phyloP scores from a whole-genome alignment of 2,888 invertebrate species.

The Mesorhabditis belari region DNA sequence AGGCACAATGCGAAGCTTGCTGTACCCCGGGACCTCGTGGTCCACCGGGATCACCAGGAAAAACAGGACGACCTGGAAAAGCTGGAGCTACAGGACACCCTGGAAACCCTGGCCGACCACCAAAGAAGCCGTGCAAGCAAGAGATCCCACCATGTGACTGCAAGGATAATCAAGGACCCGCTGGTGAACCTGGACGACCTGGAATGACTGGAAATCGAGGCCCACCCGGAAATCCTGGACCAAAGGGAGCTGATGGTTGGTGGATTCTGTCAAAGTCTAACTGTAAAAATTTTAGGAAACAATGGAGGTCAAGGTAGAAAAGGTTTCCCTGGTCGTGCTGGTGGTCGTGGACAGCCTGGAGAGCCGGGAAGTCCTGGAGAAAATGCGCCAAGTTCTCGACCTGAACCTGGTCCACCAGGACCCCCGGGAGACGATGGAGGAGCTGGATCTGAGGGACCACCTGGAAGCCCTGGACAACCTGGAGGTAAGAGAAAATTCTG shows the following conservation, averaged over 20 bases:
- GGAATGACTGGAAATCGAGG: neutral
- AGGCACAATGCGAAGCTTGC: slow-evolving; percentile 18
- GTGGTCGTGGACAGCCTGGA: neutral
- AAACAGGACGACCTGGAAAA: slow-evolving; percentile 21
- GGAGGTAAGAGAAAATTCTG: neutral
- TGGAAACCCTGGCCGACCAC: slow-evolving; percentile 31
- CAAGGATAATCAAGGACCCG: neutral
- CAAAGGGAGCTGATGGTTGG: neutral
- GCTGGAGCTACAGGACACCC: slow-evolving; percentile 25
- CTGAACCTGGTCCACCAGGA: neutral
- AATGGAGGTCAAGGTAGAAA: neutral
- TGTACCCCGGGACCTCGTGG: slow-evolving; percentile 24
- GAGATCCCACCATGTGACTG: slow-evolving; percentile 29
- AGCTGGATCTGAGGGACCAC: neutral
- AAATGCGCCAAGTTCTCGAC: neutral
- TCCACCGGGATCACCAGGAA: slow-evolving; percentile 21
- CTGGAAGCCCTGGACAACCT: neutral
- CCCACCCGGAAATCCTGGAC: neutral
- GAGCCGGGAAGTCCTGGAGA: neutral
- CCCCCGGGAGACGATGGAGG: neutral
- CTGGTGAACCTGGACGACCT: neutral
- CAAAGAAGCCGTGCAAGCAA: slow-evolving; percentile 39
- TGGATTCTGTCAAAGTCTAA: too few relatives aligned
- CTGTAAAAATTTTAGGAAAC: neutral
- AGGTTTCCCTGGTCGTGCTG: neutral